These are phyloP conservation scores for Lepidothrix coronata DNA, from an alignment of 2,113 vertebrate genomes.

Conservation along the genomic window DNA sequence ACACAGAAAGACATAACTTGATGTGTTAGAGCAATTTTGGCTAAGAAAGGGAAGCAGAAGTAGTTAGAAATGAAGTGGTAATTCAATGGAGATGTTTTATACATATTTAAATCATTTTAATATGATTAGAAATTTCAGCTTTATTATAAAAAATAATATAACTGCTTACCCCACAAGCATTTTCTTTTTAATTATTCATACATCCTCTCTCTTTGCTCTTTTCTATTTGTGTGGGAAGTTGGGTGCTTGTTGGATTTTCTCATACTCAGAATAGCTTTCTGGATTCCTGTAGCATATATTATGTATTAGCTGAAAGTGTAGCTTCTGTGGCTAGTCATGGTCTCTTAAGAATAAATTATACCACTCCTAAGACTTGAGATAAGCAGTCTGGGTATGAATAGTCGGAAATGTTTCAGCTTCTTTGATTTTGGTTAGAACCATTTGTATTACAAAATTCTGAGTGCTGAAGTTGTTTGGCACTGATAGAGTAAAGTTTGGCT, in stretches of 20 bases:
- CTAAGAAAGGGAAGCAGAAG: neutral
- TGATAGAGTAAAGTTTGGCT: neutral
- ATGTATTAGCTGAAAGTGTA: slow-evolving; percentile 44
- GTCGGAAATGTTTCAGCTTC: neutral
- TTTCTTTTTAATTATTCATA: slow-evolving; percentile 62
- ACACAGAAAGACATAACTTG: slow-evolving; percentile 7
- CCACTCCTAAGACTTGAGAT: neutral
- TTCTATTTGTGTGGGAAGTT: slow-evolving; percentile 32
- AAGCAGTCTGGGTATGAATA: neutral
- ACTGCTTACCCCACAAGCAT: slow-evolving; percentile 32
- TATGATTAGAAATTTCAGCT: slow-evolving; percentile 25
- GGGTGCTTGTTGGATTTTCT: slow-evolving; percentile 35
- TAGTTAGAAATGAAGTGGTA: slow-evolving; percentile 21
- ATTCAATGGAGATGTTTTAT: neutral
- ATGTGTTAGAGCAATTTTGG: neutral
- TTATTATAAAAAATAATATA: slow-evolving; percentile 36
- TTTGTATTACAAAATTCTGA: neutral
- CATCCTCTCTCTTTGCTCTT: slow-evolving; percentile 2
- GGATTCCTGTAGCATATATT: slow-evolving; percentile 40
- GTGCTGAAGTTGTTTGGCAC: neutral
- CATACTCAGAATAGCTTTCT: slow-evolving; percentile 36
- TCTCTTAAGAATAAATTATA: slow-evolving; percentile 7
- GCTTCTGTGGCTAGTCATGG: neutral
- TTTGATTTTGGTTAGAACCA: neutral
- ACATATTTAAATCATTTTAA: slow-evolving; percentile 28